A percentile compares a stretch with the other conserved stretches of the same genome.
phyloP scores from a whole-genome alignment of 2,888 invertebrate species.

The Trisateles emortualis region DNA sequence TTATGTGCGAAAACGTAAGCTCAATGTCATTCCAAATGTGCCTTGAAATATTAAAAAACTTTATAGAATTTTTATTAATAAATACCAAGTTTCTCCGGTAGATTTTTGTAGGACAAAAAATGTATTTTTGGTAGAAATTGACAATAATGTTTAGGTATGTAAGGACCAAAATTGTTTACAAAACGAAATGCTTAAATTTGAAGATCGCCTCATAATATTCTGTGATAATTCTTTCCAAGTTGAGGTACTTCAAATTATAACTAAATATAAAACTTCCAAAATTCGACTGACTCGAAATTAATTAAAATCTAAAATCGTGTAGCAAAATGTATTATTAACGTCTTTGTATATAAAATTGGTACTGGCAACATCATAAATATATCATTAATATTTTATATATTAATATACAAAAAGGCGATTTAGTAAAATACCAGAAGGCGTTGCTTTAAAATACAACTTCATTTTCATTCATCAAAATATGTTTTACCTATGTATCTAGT shows the following conservation, averaged over 20 bases:
- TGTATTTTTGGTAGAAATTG: conserved; percentile 50
- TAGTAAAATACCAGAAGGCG: too few relatives aligned
- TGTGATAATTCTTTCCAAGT: conserved; percentile 85
- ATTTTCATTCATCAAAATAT: too few relatives aligned
- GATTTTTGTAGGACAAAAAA: conserved; percentile 56
- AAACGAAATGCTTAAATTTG: conserved; percentile 64
- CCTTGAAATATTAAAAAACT: conserved; percentile 59
- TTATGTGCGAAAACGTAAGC: conserved; percentile 58
- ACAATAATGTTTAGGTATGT: conserved; percentile 33
- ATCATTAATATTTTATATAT: neutral
- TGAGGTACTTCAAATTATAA: conserved; percentile 82
- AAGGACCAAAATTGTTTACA: conserved; percentile 46
- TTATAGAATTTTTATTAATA: conserved; percentile 38
- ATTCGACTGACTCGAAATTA: conserved; percentile 55
- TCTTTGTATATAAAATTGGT: conserved; percentile 25
- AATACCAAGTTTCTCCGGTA: conserved; percentile 51
- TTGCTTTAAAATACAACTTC: too few relatives aligned
- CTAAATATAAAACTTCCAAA: conserved; percentile 33
- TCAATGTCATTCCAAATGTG: conserved; percentile 83
- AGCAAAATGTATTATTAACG: conserved; percentile 57
- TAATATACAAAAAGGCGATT: neutral
- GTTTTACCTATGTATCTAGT: too few relatives aligned
- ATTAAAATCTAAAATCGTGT: conserved; percentile 46
- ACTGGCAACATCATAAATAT: conserved; percentile 24
- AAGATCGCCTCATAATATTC: conserved; percentile 82